Evolutionary conservation across 1,140 invertebrate species (phyloP), one percentile per base, ranked within the genome.

Genomic region (Orchesella cincta): DNA sequence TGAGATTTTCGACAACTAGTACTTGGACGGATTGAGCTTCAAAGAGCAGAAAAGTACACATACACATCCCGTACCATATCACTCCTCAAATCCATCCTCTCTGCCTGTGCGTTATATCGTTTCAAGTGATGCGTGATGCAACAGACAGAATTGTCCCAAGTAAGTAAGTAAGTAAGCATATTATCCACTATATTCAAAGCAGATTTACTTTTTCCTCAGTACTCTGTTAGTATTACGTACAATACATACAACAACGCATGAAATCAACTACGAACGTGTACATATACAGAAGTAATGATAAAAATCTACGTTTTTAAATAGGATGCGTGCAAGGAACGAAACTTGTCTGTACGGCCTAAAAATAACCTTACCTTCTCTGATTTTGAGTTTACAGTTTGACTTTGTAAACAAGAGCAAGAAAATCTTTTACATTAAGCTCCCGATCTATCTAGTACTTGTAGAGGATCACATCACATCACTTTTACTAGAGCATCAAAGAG

Each of bases 1-100:
- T 57, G 52, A 57, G 52, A 57, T 57, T 57, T 57, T 57, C 23
- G 52, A 57, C 8, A n/a, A 57, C 52, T 57, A 14, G 52, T 26
- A n/a, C 52, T 26, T 23, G 52, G 12, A 57, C 23, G 52, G 52
- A 57, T 57, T 57, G 52, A 57, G 52, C 5, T 46, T 46, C 8
- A 57, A 57, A 12, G 23, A 57, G 52, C 23, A 3, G 23, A 57
- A n/a, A 57, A 57, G 52, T 14, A 57, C 12, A 46, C 8, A 46
- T n/a, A n/a, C n/a, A n/a, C n/a, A n/a, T n/a, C n/a, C n/a, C n/a
- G n/a, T n/a, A n/a, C n/a, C n/a, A n/a, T n/a, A n/a, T n/a, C n/a
- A n/a, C n/a, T n/a, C n/a, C n/a, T n/a, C n/a, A n/a, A n/a, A n/a
- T n/a, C n/a, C n/a, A n/a, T n/a, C n/a, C n/a, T n/a, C n/a, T n/a